Percentiles rank a stretch among this genome's conserved stretches.
Conservation (phyloP, 2,113 vertebrate genomes). For the Lamprologus callipterus region DNA sequence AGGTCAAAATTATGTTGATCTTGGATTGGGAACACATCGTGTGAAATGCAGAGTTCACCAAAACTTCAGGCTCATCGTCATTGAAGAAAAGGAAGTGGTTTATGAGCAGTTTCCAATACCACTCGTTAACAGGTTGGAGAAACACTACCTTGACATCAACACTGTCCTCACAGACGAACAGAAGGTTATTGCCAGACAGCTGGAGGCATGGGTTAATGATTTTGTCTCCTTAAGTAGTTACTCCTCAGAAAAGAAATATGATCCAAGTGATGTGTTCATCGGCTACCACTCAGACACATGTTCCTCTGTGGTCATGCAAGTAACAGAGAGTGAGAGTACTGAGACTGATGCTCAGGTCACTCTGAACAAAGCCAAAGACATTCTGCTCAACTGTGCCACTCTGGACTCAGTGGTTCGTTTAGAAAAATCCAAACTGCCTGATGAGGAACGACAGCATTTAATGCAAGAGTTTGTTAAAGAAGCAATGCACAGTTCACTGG, state of each 20-base stretch:
- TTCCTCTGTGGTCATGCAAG: conserved; percentile 79
- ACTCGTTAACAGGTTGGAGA: conserved; percentile 85
- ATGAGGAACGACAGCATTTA: conserved; percentile 17
- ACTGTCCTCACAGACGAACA: conserved; percentile 73
- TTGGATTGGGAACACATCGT: conserved; percentile 87
- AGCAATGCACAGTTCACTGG: conserved; percentile 75
- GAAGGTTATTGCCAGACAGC: conserved; percentile 43
- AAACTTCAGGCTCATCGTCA: conserved; percentile 77
- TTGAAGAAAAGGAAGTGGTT: conserved; percentile 86
- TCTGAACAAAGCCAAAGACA: conserved; percentile 51
- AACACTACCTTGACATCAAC: conserved; percentile 83
- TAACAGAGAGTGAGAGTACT: conserved; percentile 17
- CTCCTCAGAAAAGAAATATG: conserved; percentile 21
- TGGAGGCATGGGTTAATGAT: conserved; percentile 67
- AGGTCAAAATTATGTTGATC: conserved; percentile 84
- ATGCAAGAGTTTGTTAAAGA: conserved; percentile 50
- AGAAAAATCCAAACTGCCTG: conserved; percentile 4
- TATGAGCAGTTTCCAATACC: conserved; percentile 84
- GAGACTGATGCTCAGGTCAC: conserved; percentile 8
- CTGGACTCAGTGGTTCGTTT: conserved; percentile 79
- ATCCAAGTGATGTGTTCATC: conserved; percentile 74
- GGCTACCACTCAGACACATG: conserved; percentile 82
- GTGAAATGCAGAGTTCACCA: conserved; percentile 88
- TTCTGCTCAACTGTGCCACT: conserved; percentile 79
- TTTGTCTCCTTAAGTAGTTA: conserved; percentile 39